Evolutionary conservation across 1,140 invertebrate species (phyloP).

Genomic region (Ceratina japonica): DNA sequence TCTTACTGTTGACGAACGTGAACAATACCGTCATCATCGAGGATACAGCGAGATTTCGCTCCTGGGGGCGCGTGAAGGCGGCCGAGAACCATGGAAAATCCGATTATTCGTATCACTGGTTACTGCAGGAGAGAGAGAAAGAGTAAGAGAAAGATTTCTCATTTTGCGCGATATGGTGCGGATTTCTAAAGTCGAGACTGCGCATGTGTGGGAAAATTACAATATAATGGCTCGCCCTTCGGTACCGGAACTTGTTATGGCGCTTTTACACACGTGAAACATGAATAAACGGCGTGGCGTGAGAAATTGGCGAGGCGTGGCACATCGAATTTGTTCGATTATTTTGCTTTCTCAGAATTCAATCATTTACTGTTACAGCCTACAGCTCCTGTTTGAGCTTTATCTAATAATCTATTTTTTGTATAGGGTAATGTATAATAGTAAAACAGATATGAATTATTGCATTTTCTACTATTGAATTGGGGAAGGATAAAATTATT

Average conservation of each 20-base stretch:
- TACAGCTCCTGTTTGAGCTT: not conserved
- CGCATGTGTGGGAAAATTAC: conserved; percentile 54
- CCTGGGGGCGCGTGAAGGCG: conserved; percentile 40
- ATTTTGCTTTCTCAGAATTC: conserved; percentile 7
- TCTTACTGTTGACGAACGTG: not conserved
- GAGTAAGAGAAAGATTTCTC: not conserved
- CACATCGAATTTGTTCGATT: not conserved
- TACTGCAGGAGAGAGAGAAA: not conserved
- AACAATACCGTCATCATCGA: conserved; percentile 39
- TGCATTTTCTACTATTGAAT: too few species aligned
- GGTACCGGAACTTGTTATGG: conserved; percentile 32
- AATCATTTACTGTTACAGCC: not conserved
- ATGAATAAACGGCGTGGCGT: not conserved
- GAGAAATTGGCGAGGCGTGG: not conserved
- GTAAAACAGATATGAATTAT: too few species aligned
- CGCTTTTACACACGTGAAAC: conserved; percentile 26
- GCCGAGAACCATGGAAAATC: conserved; percentile 60
- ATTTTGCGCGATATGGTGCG: not conserved
- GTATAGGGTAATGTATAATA: too few species aligned
- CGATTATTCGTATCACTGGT: conserved; percentile 53
- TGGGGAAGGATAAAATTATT: too few species aligned
- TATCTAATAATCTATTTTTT: too few species aligned
- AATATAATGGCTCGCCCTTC: conserved; percentile 40
- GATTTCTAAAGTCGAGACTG: conserved; percentile 29
- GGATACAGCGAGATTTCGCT: conserved; percentile 46